Percentiles rank a stretch among this genome's conserved stretches.
Conservation (phyloP, 2,888 invertebrate genomes). For the Teinopalpus imperialis region DNA sequence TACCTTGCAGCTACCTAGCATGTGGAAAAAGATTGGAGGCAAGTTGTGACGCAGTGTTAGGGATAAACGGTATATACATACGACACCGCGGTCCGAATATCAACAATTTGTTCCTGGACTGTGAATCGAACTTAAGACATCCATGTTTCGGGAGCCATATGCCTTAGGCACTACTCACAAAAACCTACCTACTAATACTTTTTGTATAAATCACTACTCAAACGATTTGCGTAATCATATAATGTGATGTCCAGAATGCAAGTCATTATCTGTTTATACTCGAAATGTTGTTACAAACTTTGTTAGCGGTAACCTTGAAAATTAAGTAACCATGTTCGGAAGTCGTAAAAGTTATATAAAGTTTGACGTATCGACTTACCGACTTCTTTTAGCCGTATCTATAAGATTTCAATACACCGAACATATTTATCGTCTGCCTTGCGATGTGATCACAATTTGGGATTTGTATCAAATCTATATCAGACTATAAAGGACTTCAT, state of each 20-base stretch:
- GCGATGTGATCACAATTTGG: constrained; percentile 71
- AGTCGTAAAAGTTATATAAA: constrained; percentile 53
- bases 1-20: no score
- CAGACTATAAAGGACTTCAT: constrained; percentile 43
- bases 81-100: no score
- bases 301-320: constrained; percentile 31
- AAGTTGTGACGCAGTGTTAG: no score
- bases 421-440: constrained; percentile 69
- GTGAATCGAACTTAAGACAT: no score
- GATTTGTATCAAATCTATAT: constrained; percentile 58
- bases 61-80: no score
- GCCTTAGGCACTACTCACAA: no score
- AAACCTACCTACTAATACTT: no score
- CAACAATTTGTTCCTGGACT: no score
- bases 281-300: constrained; percentile 7
- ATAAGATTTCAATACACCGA: constrained; percentile 72
- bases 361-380: constrained; percentile 57
- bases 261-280: constrained; percentile 11
- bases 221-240: not conserved
- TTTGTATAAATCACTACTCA: not conserved
- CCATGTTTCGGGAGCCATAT: no score
- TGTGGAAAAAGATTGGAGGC: no score
- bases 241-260: constrained; percentile 1
- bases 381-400: constrained; percentile 63
- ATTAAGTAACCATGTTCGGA: constrained; percentile 26